phyloP scores from a whole-genome alignment of 1,140 invertebrate genomes.

The Scylla paramamosain region DNA sequence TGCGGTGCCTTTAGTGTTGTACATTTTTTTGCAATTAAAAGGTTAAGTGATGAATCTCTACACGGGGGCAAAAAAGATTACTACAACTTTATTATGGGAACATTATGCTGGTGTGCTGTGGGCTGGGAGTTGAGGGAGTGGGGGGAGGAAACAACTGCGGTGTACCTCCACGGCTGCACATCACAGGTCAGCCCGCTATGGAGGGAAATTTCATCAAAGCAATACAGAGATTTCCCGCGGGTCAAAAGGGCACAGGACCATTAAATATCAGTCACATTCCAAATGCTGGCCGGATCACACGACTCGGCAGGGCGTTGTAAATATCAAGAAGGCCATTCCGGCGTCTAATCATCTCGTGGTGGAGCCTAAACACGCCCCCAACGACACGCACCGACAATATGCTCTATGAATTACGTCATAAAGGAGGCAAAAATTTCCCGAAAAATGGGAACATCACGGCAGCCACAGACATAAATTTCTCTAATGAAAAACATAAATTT shows the following conservation, averaged over 20 bases:
- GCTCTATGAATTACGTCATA: conserved; percentile 46
- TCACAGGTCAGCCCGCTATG: background rate
- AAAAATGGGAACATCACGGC: conserved; percentile 48
- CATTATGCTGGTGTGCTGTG: background rate
- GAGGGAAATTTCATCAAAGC: conserved; percentile 45
- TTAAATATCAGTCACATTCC: conserved; percentile 61
- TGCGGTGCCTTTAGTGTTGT: too few relatives aligned
- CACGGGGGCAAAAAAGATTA: too few relatives aligned
- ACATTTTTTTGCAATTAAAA: too few relatives aligned
- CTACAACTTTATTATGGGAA: too few relatives aligned
- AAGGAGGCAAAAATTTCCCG: conserved; percentile 22
- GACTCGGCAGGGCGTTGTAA: conserved; percentile 41
- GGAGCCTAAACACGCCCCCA: conserved; percentile 51
- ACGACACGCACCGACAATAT: conserved; percentile 2
- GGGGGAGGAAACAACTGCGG: too few relatives aligned
- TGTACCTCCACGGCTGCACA: background rate
- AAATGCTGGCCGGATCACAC: background rate
- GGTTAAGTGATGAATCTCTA: too few relatives aligned
- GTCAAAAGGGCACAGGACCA: background rate
- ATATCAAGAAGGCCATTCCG: conserved; percentile 51
- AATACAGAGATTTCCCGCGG: conserved; percentile 27
- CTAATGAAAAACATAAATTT: conserved; percentile 65
- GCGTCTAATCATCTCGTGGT: conserved; percentile 46
- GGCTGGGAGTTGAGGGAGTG: background rate
- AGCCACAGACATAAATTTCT: conserved; percentile 48